Evolutionary conservation across 2,888 invertebrate genomes (phyloP).

Genomic region (Drosophila leonis): DNA sequence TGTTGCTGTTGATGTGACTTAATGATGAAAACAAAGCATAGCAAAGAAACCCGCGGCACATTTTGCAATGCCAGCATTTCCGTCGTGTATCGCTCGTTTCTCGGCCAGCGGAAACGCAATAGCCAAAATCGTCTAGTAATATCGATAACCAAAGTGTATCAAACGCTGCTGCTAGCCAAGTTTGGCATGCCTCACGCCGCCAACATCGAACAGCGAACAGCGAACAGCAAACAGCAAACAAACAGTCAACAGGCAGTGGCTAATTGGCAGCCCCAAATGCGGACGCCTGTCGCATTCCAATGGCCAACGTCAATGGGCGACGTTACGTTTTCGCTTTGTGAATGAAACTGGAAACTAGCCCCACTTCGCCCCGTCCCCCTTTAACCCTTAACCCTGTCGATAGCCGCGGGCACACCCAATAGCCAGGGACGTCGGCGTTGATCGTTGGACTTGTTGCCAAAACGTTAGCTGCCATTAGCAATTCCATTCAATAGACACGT

Average conservation of each 20-base stretch:
- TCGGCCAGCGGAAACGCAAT: slow-evolving; percentile 60
- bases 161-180: slow-evolving; percentile 58
- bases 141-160: slow-evolving; percentile 72
- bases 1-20: slow-evolving; percentile 16
- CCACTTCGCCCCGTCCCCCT: background rate
- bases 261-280: slow-evolving; percentile 50
- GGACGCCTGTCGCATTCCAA: slow-evolving; percentile 54
- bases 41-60: slow-evolving; percentile 22
- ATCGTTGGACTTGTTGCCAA: slow-evolving; percentile 35
- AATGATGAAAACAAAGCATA: slow-evolving; percentile 37
- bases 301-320: slow-evolving; percentile 19
- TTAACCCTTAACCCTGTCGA: background rate
- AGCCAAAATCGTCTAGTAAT: slow-evolving; percentile 46
- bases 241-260: slow-evolving; percentile 13
- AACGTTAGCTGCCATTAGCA: slow-evolving; percentile 34
- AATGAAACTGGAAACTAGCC: slow-evolving; percentile 49
- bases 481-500: slow-evolving; percentile 39
- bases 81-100: slow-evolving; percentile 46
- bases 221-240: background rate
- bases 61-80: slow-evolving; percentile 55
- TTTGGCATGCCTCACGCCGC: slow-evolving; percentile 40
- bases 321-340: slow-evolving; percentile 46
- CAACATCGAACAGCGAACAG: background rate
- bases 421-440: slow-evolving; percentile 11
- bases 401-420: slow-evolving; percentile 19